phyloP scores from a whole-genome alignment of 1,140 invertebrate genomes.

The Pseudomyrmex concolor region DNA sequence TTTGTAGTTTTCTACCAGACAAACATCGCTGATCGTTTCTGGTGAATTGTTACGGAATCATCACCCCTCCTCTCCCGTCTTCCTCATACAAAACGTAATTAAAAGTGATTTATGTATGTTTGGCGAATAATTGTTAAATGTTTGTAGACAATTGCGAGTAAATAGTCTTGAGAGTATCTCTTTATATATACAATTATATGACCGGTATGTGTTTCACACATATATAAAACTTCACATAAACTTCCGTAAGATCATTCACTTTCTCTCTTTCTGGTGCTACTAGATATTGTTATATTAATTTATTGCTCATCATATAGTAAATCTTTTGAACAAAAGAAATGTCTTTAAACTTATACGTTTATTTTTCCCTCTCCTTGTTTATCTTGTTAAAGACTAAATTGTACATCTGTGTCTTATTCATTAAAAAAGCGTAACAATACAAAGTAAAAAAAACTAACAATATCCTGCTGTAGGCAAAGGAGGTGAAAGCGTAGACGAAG shows the following conservation, averaged over 20 bases:
- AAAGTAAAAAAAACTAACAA: background rate
- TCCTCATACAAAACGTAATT: conserved; percentile 5
- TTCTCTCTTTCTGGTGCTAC: too few relatives aligned
- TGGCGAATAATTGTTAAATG: conserved; percentile 37
- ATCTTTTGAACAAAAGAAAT: too few relatives aligned
- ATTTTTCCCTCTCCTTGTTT: too few relatives aligned
- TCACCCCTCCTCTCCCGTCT: background rate
- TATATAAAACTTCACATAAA: background rate
- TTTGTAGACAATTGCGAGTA: conserved; percentile 15
- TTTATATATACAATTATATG: too few relatives aligned
- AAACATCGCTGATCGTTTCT: conserved; percentile 11
- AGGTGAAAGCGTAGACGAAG: background rate
- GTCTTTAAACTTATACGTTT: too few relatives aligned
- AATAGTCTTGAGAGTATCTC: conserved; percentile 21
- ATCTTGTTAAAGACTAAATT: too few relatives aligned
- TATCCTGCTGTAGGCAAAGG: conserved; percentile 8
- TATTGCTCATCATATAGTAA: too few relatives aligned
- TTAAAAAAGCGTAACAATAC: background rate
- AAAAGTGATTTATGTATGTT: background rate
- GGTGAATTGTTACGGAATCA: conserved; percentile 22
- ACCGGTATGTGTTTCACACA: background rate
- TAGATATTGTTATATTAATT: too few relatives aligned
- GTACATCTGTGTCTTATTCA: too few relatives aligned
- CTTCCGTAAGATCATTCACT: background rate
- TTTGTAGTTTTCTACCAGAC: conserved; percentile 49